Conservation (phyloP, 1,140 invertebrate genomes). For the Meteorus sp. region DNA sequence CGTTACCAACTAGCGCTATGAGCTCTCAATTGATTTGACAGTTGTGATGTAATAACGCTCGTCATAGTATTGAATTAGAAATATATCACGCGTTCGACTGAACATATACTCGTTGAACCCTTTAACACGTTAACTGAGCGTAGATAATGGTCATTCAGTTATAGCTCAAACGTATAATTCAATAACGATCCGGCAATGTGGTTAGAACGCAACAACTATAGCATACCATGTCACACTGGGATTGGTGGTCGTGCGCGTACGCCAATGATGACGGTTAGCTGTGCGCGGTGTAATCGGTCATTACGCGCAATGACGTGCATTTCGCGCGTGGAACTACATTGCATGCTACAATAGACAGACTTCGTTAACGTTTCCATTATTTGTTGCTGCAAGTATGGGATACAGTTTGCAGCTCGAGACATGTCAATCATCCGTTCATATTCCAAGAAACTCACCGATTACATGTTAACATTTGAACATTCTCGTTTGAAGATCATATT, state of each 20-base stretch:
- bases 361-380: slow-evolving; percentile 50
- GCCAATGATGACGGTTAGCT: slow-evolving; percentile 11
- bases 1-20: too few relatives aligned
- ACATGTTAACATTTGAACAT: too few relatives aligned
- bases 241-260: neutral
- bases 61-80: neutral
- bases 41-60: too few relatives aligned
- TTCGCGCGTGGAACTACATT: slow-evolving; percentile 37
- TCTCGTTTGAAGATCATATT: too few relatives aligned
- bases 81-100: neutral
- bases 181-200: slow-evolving; percentile 54
- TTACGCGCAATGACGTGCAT: slow-evolving; percentile 58
- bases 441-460: too few relatives aligned
- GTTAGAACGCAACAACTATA: slow-evolving; percentile 45
- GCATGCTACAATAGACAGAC: slow-evolving; percentile 28
- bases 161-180: slow-evolving; percentile 54
- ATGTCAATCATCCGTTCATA: too few relatives aligned
- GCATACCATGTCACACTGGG: slow-evolving; percentile 45
- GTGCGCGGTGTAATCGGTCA: slow-evolving; percentile 52
- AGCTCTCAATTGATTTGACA: too few relatives aligned
- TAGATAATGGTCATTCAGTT: slow-evolving; percentile 59
- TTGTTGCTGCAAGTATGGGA: too few relatives aligned
- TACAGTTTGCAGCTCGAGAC: too few relatives aligned
- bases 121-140: slow-evolving; percentile 49
- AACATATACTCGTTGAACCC: neutral